A percentile compares a stretch with the other conserved stretches of the same genome.
Conservation (phyloP, 2,113 vertebrate genomes). For the Saguinus imperator region DNA sequence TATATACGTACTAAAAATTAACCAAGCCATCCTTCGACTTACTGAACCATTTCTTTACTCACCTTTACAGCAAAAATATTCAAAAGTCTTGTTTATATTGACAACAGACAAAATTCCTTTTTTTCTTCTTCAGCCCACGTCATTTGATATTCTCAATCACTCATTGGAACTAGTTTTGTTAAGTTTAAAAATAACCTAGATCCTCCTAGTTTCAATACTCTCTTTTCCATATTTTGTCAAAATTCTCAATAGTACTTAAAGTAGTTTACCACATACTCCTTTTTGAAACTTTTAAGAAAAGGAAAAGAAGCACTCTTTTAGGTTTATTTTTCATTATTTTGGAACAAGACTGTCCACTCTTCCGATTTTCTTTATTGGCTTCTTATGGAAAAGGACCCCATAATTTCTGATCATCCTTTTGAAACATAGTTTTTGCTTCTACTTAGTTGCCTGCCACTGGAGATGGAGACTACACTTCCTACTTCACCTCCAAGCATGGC, state of each 20-base stretch:
- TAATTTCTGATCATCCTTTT: too few species aligned
- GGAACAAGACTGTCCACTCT: neutral
- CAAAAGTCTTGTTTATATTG: neutral
- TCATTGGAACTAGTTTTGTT: neutral
- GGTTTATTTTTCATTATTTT: neutral
- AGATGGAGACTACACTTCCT: neutral
- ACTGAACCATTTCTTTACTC: neutral
- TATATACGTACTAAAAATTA: neutral
- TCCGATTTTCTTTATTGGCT: neutral
- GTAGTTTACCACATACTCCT: neutral
- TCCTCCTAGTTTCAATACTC: neutral
- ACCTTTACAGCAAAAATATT: neutral
- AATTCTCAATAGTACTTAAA: neutral
- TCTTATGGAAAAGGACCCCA: neutral
- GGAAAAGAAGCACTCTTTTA: neutral
- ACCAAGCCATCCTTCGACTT: neutral
- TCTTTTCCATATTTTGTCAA: neutral
- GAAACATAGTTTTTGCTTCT: neutral
- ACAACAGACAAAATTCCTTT: neutral
- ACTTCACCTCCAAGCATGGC: neutral
- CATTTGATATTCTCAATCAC: neutral
- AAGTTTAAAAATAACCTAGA: neutral
- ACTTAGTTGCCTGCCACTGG: neutral
- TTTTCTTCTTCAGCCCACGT: neutral
- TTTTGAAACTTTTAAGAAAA: neutral